phyloP scores from a whole-genome alignment of 2,888 invertebrate species.

The Acleris cristana region DNA sequence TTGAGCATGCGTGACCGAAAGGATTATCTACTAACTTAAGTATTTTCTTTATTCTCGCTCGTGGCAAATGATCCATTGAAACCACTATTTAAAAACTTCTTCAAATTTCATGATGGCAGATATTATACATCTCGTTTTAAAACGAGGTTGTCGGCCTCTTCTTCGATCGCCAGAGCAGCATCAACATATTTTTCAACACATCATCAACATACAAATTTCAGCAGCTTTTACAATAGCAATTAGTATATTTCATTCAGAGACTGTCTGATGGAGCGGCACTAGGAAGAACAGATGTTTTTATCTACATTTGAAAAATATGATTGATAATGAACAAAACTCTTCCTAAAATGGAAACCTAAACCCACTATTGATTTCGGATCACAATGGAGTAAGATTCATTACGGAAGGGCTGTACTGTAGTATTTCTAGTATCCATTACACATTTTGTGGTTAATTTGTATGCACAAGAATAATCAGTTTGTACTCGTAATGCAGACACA shows the following conservation, averaged over 20 bases:
- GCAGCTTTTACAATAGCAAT: constrained; percentile 18
- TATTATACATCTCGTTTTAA: not conserved
- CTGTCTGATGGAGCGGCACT: not conserved
- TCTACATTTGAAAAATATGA: not conserved
- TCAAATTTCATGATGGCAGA: not conserved
- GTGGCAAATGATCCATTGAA: too few species aligned
- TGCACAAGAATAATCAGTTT: not conserved
- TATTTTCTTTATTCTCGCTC: too few species aligned
- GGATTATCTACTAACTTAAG: not conserved
- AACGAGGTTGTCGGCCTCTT: constrained; percentile 14
- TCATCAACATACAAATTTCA: constrained; percentile 25
- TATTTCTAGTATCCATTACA: not conserved
- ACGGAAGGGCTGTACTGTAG: not conserved
- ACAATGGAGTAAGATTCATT: too few species aligned
- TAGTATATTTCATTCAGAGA: constrained; percentile 16
- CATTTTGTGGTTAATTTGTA: not conserved
- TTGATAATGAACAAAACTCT: not conserved
- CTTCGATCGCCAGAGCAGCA: constrained; percentile 12
- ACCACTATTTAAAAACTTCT: too few species aligned
- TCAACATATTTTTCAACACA: constrained; percentile 17
- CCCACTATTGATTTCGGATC: too few species aligned
- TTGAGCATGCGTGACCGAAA: not conserved
- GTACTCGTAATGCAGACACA: constrained; percentile 24
- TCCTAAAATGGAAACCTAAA: too few species aligned
- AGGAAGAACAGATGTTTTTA: not conserved